phyloP scores from a whole-genome alignment of 2,888 invertebrate genomes.

The Patella pellucida region DNA sequence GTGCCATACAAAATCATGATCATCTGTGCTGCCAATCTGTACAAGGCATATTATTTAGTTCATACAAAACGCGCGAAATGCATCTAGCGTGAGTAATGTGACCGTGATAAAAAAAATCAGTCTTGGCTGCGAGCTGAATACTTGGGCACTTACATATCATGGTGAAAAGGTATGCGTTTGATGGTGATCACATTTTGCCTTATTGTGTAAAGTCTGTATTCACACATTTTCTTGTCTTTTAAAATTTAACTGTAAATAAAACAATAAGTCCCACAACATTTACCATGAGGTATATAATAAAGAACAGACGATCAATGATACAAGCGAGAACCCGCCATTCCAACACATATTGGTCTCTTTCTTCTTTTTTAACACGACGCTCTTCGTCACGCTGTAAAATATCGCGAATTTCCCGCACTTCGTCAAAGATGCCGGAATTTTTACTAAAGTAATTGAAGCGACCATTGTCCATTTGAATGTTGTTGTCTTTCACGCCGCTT shows the following conservation, averaged over 20 bases:
- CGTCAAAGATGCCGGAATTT: slow-evolving; percentile 39
- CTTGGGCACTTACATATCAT: no score
- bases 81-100: no score
- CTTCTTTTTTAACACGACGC: slow-evolving; percentile 52
- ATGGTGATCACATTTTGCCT: no score
- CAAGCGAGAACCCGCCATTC: slow-evolving; percentile 67
- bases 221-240: neutral
- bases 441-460: neutral
- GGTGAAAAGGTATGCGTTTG: no score
- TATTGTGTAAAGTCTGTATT: no score
- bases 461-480: neutral
- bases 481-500: neutral
- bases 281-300: slow-evolving; percentile 58
- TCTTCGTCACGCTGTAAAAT: slow-evolving; percentile 58
- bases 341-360: slow-evolving; percentile 51
- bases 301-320: slow-evolving; percentile 63
- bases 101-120: no score
- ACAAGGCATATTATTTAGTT: no score
- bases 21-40: no score
- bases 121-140: no score
- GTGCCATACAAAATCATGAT: no score
- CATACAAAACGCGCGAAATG: no score
- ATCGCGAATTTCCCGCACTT: slow-evolving; percentile 56
- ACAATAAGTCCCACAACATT: slow-evolving; percentile 56
- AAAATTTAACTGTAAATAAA: slow-evolving; percentile 48